Conservation (phyloP, 2,888 invertebrate species). For the Drosophila tripunctata region DNA sequence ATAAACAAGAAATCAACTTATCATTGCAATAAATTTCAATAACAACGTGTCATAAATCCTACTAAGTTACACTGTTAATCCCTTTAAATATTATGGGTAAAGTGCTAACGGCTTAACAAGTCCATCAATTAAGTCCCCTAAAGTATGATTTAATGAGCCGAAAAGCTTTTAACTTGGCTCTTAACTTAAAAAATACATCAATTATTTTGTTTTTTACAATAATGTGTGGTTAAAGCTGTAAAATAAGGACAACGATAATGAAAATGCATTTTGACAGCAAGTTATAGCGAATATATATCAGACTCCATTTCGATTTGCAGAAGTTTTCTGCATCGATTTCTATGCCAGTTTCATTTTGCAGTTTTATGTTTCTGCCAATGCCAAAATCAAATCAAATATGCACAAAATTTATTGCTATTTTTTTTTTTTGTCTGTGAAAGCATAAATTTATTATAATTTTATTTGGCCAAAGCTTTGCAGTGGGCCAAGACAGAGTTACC, state of each 20-base stretch:
- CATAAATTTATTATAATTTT: slow-evolving; percentile 74
- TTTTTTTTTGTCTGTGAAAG: slow-evolving; percentile 25
- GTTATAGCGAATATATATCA: slow-evolving; percentile 5
- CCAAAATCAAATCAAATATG: slow-evolving; percentile 75
- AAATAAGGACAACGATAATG: slow-evolving; percentile 1
- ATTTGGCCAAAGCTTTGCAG: slow-evolving; percentile 39
- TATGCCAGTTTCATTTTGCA: slow-evolving; percentile 1
- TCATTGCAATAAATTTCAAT: background rate
- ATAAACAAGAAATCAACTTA: too few relatives aligned
- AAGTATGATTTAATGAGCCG: background rate
- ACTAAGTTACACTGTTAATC: background rate
- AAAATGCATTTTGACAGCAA: background rate
- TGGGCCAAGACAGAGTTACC: slow-evolving; percentile 5
- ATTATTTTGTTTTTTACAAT: too few relatives aligned
- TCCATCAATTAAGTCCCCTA: background rate
- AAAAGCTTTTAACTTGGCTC: slow-evolving; percentile 21
- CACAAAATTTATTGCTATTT: slow-evolving; percentile 60
- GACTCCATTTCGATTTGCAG: slow-evolving; percentile 6
- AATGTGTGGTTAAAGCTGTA: slow-evolving; percentile 24
- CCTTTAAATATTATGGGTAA: background rate
- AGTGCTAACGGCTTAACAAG: slow-evolving; percentile 1
- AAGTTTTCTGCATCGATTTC: slow-evolving; percentile 8
- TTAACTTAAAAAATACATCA: too few relatives aligned
- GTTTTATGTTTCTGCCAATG: slow-evolving; percentile 39
- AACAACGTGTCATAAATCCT: background rate